Conservation (phyloP, 2,113 vertebrate genomes). For the Ginglymostoma cirratum region DNA sequence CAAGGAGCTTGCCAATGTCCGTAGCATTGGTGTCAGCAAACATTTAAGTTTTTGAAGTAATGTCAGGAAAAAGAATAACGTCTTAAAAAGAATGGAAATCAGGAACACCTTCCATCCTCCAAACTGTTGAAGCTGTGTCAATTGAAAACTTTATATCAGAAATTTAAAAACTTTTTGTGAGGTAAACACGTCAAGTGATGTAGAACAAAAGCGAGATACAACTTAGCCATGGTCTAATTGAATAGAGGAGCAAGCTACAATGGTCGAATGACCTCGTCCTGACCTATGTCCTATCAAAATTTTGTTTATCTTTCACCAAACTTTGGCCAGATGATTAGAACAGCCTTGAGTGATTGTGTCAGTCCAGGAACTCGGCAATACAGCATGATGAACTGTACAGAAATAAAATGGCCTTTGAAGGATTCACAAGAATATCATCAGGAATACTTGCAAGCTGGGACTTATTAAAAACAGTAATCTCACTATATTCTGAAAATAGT, state of each 20-base stretch:
- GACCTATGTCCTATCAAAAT: background rate
- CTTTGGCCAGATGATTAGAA: background rate
- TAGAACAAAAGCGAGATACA: background rate
- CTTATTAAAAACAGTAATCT: background rate
- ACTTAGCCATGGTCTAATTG: background rate
- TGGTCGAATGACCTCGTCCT: background rate
- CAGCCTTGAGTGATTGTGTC: background rate
- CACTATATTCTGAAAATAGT: background rate
- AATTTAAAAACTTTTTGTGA: background rate
- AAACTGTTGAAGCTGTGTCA: background rate
- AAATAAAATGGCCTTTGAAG: background rate
- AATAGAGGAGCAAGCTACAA: background rate
- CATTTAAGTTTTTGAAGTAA: background rate
- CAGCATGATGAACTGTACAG: background rate
- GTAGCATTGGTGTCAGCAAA: background rate
- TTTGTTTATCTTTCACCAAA: background rate
- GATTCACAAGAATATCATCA: background rate
- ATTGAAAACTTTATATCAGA: background rate
- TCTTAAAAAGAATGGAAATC: background rate
- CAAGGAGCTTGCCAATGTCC: background rate
- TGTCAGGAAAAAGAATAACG: too few relatives aligned
- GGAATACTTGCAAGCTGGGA: background rate
- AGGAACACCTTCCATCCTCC: background rate
- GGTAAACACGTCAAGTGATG: background rate
- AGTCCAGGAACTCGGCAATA: background rate